Evolutionary conservation across 2,113 vertebrate species (phyloP), one percentile per base, ranked within the genome.

Genomic region (Coryphaenoides rupestris): DNA sequence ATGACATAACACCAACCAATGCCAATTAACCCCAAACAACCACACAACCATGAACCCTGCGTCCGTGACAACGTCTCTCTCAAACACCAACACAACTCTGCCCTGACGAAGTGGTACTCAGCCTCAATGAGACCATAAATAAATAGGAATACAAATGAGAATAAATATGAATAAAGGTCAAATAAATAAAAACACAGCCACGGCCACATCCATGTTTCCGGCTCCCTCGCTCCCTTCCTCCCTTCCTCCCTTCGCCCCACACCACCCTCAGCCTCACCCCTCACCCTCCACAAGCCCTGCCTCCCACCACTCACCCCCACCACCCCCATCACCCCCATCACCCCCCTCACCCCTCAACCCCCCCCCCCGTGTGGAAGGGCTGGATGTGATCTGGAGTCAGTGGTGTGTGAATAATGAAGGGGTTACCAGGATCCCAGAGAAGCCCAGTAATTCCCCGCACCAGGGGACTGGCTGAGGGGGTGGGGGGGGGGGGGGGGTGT

Each of bases 371-470:
- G 66, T 67, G 81, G 83, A 85, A 86, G 77, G 84, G 64, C 78
- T 85, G 88, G 89, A 89, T 91, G 87, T 88, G 89, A 91, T 90
- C 88, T 85, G 85, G 84, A 86, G 77, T 74, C 91, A 91, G 87
- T 91, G 91, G 89, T 90, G 90, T 90, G 91, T 91, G 91, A 86
- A 91, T 92, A 92, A 92, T 92, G 90, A 92, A 90, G 86, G 87
- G 90, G 90, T 90, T 91, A 90, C 88, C 80, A 82, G 86, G 85
- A 91, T 90, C 88, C 86, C 88, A 88, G 87, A 89, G 87, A 90
- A 90, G 89, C 90, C 88, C 81, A 83, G 90, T 92, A 91, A 92
- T 92, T 92, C 91, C 87, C 86, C 76, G 58, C 89, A 91, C 87
- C 86, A 69, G 84, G 86, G 87, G 86, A 87, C 84, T 73, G 82